Base-by-base conservation (phyloP, 2,797 vertebrate species). In the Sebastiscus albofasciatus region DNA sequence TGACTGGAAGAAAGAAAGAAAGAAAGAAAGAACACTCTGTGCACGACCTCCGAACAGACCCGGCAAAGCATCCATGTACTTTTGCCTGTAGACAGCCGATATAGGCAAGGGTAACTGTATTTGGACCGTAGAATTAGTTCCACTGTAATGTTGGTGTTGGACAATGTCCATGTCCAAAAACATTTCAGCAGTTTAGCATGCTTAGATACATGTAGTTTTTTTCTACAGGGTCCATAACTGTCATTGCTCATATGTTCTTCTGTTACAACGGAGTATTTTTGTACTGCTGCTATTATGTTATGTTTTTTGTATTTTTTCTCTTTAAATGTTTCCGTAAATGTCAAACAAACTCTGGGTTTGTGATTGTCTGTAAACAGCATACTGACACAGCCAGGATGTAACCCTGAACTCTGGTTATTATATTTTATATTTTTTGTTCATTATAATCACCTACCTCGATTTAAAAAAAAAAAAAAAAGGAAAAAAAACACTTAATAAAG, bases 241-340 rank as follows among this genome's bases (percentile, higher is more conserved):
- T 78, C 5, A 16, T 16, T 66, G 7, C 65, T 29, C 27, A 22
- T 10, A 24, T 54, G 9, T 42, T 24, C 7, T 26, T 46, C 46
- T 54, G 31, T 74, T 77, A 76, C 62, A 75, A 55, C 22, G 2
- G 6, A 4, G 2, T 34, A 18, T 46, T 58, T 29, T 73, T 33
- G 58, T 82, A 68, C 7, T 59, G 34, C 49, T 81, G 22, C 60
- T 68, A 7, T 70, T 65, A 2, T 67, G 11, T 61, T 24, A 27
- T 42, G 75, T 4, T 60, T 26, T 31, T 55, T 70, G 5, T 60
- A 29, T 18, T 34, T 77, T 78, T 71, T 69, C 31, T 72, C 65
- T 39, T 39, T 68, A 80, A 81, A 83, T 4, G 2, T 70, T 56
- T 79, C 7, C 56, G 1, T 55, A 11, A 49, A 46, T 56, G 1